Conservation (phyloP, 2,797 vertebrate species). For the Sardinella longiceps region DNA sequence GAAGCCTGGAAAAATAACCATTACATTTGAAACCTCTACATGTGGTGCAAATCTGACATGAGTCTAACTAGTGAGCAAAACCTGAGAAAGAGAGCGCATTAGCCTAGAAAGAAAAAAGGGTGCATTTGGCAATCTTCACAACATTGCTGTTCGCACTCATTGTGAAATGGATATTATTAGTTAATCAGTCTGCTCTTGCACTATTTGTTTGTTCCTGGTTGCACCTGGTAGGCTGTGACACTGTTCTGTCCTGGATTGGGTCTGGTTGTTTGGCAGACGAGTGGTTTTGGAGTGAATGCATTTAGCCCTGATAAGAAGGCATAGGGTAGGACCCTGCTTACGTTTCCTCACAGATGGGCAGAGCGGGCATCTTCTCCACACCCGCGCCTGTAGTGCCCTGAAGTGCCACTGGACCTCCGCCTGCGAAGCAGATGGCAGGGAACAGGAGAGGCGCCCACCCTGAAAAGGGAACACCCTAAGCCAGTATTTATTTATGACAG, state of each 20-base stretch:
- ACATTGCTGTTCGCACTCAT: constrained; percentile 49
- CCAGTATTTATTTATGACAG: constrained; percentile 7
- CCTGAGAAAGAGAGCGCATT: not conserved
- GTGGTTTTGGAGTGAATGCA: constrained; percentile 50
- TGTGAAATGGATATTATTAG: not conserved
- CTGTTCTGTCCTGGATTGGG: constrained; percentile 35
- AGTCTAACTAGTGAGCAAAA: not conserved
- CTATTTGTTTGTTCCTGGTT: not conserved
- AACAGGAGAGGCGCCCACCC: constrained; percentile 75
- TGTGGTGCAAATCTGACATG: not conserved
- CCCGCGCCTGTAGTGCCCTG: constrained; percentile 59
- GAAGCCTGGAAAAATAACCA: constrained; percentile 16
- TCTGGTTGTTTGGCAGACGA: constrained; percentile 48
- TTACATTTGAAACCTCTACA: not conserved
- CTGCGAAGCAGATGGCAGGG: constrained; percentile 80
- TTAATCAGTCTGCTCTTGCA: not conserved
- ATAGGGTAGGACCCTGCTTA: constrained; percentile 39
- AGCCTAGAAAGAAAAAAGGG: not conserved
- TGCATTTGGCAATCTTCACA: constrained; percentile 15
- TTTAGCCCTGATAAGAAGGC: constrained; percentile 51
- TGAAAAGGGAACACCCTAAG: constrained; percentile 45
- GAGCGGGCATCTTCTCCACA: constrained; percentile 58
- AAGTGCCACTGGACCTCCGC: constrained; percentile 70
- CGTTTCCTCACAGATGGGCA: constrained; percentile 34
- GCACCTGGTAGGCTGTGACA: constrained; percentile 45